phyloP scores from a whole-genome alignment of 1,140 invertebrate species.

The Zaprionus taronus region DNA sequence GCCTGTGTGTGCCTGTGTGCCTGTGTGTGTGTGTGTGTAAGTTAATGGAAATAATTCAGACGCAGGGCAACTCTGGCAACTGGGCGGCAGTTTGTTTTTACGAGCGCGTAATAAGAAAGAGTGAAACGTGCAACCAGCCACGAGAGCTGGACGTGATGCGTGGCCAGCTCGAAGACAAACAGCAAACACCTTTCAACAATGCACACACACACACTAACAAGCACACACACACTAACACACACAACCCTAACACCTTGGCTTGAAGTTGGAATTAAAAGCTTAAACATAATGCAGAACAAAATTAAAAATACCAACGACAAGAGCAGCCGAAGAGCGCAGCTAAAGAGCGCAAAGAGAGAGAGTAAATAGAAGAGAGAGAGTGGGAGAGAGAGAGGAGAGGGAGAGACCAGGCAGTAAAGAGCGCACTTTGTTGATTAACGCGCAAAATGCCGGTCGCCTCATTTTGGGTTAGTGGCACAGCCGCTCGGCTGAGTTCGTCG shows the following conservation, averaged over 20 bases:
- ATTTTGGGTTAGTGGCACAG: conserved; percentile 69
- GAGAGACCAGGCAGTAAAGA: conserved; percentile 14
- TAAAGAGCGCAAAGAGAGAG: conserved; percentile 14
- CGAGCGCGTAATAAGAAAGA: conserved; percentile 79
- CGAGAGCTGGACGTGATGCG: conserved; percentile 64
- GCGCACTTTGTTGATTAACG: conserved; percentile 21
- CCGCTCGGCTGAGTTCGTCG: conserved; percentile 8
- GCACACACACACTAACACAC: neutral
- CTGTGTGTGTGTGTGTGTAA: conserved; percentile 40
- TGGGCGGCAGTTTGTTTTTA: conserved; percentile 73
- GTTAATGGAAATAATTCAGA: conserved; percentile 79
- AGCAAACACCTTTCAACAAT: conserved; percentile 10
- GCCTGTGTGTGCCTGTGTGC: neutral
- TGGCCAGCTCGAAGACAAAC: conserved; percentile 20
- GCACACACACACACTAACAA: conserved; percentile 12
- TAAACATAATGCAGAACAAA: conserved; percentile 66
- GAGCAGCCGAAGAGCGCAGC: conserved; percentile 11
- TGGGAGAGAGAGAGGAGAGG: conserved; percentile 17
- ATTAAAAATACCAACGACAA: conserved; percentile 65
- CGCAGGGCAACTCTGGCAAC: conserved; percentile 6
- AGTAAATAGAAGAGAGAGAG: conserved; percentile 20
- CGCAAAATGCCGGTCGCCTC: conserved; percentile 8
- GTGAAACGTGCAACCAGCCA: conserved; percentile 61
- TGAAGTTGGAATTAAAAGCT: conserved; percentile 60
- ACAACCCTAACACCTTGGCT: neutral